These are phyloP conservation scores for Notoglanidium macrostoma DNA, from an alignment of 2,797 vertebrate genomes.

Conservation along the genomic window DNA sequence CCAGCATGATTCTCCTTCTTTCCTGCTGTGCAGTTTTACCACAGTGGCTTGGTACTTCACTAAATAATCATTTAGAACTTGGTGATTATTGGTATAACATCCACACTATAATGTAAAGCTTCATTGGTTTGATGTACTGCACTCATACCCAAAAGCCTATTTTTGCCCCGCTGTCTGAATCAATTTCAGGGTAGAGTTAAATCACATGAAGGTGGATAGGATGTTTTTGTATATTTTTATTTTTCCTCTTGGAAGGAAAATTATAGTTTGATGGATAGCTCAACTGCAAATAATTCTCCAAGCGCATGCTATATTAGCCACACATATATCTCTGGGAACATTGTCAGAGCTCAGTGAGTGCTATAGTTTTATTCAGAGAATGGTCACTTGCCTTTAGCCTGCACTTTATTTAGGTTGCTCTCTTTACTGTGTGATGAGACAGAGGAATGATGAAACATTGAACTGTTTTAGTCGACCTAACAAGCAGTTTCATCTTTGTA, in stretches of 20 bases:
- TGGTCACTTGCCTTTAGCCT: neutral
- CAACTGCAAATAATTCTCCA: neutral
- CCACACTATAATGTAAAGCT: neutral
- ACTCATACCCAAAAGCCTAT: neutral
- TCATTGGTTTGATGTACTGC: neutral
- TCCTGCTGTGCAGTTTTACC: neutral
- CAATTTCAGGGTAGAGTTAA: neutral
- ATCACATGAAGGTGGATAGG: too few species aligned
- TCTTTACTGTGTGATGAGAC: neutral
- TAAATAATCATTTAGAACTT: neutral
- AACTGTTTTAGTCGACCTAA: neutral
- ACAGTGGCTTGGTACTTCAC: neutral
- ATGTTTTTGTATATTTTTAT: neutral
- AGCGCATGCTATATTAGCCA: conserved; percentile 3
- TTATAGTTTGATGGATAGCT: conserved; percentile 6
- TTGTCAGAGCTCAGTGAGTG: neutral
- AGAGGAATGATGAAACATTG: neutral
- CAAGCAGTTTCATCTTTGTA: neutral
- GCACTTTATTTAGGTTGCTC: neutral
- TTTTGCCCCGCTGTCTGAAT: neutral
- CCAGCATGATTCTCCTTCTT: too few species aligned
- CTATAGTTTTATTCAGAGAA: neutral
- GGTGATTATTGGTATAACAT: neutral
- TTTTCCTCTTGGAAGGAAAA: neutral
- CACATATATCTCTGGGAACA: neutral